phyloP scores from a whole-genome alignment of 2,113 vertebrate genomes.

The Notothenia rossii region DNA sequence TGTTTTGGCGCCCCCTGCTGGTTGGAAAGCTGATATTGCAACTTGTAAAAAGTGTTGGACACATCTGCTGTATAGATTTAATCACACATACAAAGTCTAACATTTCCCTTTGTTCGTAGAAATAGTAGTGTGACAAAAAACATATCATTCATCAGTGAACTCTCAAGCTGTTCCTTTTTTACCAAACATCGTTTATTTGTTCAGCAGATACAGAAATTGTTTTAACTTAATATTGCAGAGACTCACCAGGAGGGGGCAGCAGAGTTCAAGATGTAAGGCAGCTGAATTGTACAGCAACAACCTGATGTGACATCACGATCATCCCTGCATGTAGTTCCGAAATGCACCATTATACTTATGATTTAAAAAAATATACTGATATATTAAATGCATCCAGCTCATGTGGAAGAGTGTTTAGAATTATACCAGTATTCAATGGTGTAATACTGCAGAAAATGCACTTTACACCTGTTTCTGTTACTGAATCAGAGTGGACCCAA shows the following conservation, averaged over 20 bases:
- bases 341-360: too few species aligned
- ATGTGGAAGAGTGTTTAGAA: too few species aligned
- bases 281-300: not conserved
- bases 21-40: constrained; percentile 21
- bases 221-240: not conserved
- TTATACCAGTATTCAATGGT: not conserved
- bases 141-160: not conserved
- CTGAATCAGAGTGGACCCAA: too few species aligned
- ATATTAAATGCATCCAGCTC: too few species aligned
- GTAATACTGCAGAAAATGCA: not conserved
- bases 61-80: too few species aligned
- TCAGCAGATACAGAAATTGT: not conserved
- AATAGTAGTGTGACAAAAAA: not conserved
- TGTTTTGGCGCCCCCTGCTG: constrained; percentile 46
- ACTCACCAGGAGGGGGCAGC: constrained; percentile 34
- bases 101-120: too few species aligned
- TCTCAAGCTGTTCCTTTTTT: not conserved
- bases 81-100: too few species aligned
- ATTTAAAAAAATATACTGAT: too few species aligned
- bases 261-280: not conserved
- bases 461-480: not conserved
- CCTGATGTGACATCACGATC: too few species aligned
- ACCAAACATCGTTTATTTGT: too few species aligned
- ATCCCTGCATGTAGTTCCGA: not conserved
- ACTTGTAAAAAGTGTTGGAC: too few species aligned